A percentile compares a stretch with the other conserved stretches of the same genome.
Conservation (phyloP, 35 echinoderm and acorn worm species). For the Heliocidaris erythrogramma region DNA sequence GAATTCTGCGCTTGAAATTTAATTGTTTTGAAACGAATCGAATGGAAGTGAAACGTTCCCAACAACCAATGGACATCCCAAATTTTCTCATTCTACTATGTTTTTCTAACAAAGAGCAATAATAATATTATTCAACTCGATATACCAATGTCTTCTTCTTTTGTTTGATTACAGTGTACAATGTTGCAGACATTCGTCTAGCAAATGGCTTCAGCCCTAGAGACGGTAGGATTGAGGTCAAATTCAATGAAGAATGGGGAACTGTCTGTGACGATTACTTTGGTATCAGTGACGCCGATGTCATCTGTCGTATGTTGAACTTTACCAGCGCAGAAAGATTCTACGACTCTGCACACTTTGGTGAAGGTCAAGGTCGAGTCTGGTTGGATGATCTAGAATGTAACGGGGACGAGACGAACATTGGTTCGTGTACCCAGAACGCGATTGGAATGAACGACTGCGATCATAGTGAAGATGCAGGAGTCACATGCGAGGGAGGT, state of each 20-base stretch:
- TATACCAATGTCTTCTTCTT: too few species aligned
- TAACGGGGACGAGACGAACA: not conserved
- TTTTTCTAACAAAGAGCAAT: too few species aligned
- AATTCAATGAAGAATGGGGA: conserved; percentile 14
- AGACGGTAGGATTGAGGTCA: conserved; percentile 45
- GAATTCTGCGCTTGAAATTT: too few species aligned
- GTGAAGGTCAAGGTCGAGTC: not conserved
- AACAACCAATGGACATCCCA: too few species aligned
- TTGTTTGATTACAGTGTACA: not conserved
- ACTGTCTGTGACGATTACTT: conserved; percentile 41
- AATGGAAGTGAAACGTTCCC: too few species aligned
- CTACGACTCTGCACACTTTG: not conserved
- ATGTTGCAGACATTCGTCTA: not conserved
- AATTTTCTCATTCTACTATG: too few species aligned
- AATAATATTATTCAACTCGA: too few species aligned
- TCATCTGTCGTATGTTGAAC: conserved; percentile 28
- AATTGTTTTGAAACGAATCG: too few species aligned
- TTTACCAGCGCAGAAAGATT: not conserved
- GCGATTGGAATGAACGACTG: not conserved
- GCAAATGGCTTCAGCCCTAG: not conserved
- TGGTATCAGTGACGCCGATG: conserved; percentile 4
- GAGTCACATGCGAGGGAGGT: not conserved
- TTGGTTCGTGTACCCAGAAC: not conserved
- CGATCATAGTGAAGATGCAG: not conserved
- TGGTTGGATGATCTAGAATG: not conserved